phyloP scores from a whole-genome alignment of 1,140 invertebrate genomes.

The Drosophila sechellia region DNA sequence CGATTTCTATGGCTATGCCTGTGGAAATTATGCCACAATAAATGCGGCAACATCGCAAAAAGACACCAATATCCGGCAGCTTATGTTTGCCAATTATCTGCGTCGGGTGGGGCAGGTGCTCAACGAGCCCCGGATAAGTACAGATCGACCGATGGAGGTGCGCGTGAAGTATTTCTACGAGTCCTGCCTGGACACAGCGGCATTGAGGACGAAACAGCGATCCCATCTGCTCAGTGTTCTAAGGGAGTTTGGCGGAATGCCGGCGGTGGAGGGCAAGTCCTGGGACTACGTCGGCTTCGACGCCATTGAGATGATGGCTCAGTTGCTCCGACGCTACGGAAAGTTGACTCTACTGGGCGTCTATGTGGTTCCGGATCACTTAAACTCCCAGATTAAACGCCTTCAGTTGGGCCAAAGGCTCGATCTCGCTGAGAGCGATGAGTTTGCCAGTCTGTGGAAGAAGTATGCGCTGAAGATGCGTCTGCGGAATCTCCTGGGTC shows the following conservation, averaged over 20 bases:
- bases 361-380: conserved; percentile 48
- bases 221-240: conserved; percentile 86
- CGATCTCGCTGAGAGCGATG: conserved; percentile 22
- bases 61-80: conserved; percentile 85
- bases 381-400: conserved; percentile 62
- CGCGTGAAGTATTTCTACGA: conserved; percentile 77
- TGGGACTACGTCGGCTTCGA: conserved; percentile 88
- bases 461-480: conserved; percentile 12
- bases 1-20: conserved; percentile 90
- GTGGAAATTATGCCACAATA: conserved; percentile 86
- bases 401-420: conserved; percentile 67
- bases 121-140: conserved; percentile 52
- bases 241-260: conserved; percentile 90
- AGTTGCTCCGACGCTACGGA: conserved; percentile 87
- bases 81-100: conserved; percentile 45
- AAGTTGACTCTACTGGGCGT: conserved; percentile 85
- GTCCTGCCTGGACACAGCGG: conserved; percentile 81
- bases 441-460: background rate
- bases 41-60: conserved; percentile 52
- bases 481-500: conserved; percentile 46
- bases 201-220: conserved; percentile 86
- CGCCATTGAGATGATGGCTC: conserved; percentile 88
- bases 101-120: conserved; percentile 54
- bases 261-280: conserved; percentile 87
- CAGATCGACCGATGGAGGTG: conserved; percentile 67